A percentile compares a stretch with the other conserved stretches of the same genome.
These are phyloP conservation scores for Wiebesia pumilae DNA, from an alignment of 1,140 invertebrate species.

Conservation along the genomic window DNA sequence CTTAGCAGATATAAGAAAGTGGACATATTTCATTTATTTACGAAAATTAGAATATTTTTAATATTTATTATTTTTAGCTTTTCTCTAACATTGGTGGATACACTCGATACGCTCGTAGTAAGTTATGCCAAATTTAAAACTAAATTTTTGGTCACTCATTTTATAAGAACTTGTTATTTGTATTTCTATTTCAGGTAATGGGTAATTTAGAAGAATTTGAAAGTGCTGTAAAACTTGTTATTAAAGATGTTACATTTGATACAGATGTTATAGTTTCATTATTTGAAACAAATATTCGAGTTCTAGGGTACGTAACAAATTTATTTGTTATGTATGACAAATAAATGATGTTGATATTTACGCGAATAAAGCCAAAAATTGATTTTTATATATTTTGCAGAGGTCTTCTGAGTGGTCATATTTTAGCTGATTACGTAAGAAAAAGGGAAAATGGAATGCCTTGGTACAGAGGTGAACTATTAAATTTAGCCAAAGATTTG, in stretches of 20 bases:
- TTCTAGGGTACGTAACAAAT: conserved; percentile 84
- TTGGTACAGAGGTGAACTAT: conserved; percentile 95
- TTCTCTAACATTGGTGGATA: conserved; percentile 96
- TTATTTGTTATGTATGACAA: too few species aligned
- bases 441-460: conserved; percentile 83
- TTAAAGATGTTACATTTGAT: conserved; percentile 92
- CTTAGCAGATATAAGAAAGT: not conserved
- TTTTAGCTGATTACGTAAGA: conserved; percentile 89
- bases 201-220: conserved; percentile 97
- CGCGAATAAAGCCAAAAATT: conserved; percentile 1
- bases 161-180: conserved; percentile 21
- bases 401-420: conserved; percentile 94
- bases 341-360: too few species aligned
- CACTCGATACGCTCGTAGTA: conserved; percentile 93
- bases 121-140: conserved; percentile 61
- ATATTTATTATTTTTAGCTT: conserved; percentile 84
- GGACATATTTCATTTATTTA: not conserved
- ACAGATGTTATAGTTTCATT: conserved; percentile 97
- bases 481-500: conserved; percentile 93
- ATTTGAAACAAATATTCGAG: conserved; percentile 98
- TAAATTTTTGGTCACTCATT: not conserved
- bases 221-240: conserved; percentile 89
- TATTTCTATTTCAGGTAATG: conserved; percentile 78
- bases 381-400: conserved; percentile 75
- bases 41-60: not conserved